These are phyloP conservation scores for Cliona cf. orientalis DNA, from an alignment of 37 sponge, comb jelly and placozoan species.

Conservation along the genomic window DNA sequence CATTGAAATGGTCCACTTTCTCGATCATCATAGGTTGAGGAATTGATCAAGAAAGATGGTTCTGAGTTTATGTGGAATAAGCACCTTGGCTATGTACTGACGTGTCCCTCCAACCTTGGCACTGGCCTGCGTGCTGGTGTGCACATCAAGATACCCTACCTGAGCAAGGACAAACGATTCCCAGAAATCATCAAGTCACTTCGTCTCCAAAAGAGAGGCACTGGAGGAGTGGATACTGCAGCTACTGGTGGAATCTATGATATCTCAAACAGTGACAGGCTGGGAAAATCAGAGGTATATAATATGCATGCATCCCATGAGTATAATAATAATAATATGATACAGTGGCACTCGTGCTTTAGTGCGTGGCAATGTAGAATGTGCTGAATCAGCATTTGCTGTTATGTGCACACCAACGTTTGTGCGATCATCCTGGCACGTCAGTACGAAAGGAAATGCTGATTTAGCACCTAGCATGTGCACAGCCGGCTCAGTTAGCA, in stretches of 20 bases:
- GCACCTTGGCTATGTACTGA: conserved; percentile 71
- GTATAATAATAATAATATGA: too few species aligned
- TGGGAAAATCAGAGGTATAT: conserved; percentile 84
- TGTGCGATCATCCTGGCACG: too few species aligned
- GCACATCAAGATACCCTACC: conserved; percentile 75
- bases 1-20: not conserved
- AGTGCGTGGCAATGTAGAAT: too few species aligned
- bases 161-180: conserved; percentile 60
- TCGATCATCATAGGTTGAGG: conserved; percentile 32
- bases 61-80: conserved; percentile 62
- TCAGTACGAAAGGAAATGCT: too few species aligned
- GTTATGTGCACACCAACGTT: too few species aligned
- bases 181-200: conserved; percentile 51
- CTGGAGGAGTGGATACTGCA: conserved; percentile 76
- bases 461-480: too few species aligned
- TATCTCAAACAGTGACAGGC: conserved; percentile 80
- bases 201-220: conserved; percentile 84
- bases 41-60: conserved; percentile 29
- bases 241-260: conserved; percentile 79
- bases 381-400: too few species aligned
- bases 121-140: conserved; percentile 87
- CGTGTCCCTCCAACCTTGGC: too few species aligned
- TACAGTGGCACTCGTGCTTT: too few species aligned
- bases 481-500: too few species aligned
- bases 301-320: too few species aligned